A percentile compares a stretch with the other conserved stretches of the same genome.
Evolutionary conservation across 2,113 vertebrate genomes (phyloP).

Genomic region (Ornithorhynchus anatinus): DNA sequence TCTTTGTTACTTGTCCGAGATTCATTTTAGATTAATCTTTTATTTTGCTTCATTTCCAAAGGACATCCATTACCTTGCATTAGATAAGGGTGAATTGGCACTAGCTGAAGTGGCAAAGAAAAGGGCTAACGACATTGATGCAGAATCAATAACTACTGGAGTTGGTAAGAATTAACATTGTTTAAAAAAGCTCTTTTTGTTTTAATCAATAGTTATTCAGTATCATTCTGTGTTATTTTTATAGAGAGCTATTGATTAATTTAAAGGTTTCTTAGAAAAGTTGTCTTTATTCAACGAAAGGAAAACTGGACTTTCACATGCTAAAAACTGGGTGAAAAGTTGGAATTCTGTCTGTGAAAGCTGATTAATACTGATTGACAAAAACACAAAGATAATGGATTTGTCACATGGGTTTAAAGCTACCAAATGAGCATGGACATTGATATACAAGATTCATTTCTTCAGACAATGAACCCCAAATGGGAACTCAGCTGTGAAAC

Average conservation of each 20-base stretch:
- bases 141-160: slow-evolving; percentile 76
- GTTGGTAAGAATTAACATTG: slow-evolving; percentile 77
- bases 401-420: neutral
- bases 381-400: neutral
- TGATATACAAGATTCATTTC: slow-evolving; percentile 13
- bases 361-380: slow-evolving; percentile 4
- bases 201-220: slow-evolving; percentile 70
- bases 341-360: slow-evolving; percentile 24
- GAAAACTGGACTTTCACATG: slow-evolving; percentile 35
- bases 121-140: slow-evolving; percentile 91
- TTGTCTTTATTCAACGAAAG: slow-evolving; percentile 22
- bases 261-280: slow-evolving; percentile 49
- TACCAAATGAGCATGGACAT: too few species aligned
- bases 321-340: neutral
- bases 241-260: slow-evolving; percentile 47
- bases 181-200: slow-evolving; percentile 65
- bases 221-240: slow-evolving; percentile 61
- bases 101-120: slow-evolving; percentile 93
- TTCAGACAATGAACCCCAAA: neutral
- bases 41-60: slow-evolving; percentile 91
- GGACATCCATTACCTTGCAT: slow-evolving; percentile 97
- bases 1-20: slow-evolving; percentile 83
- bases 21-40: slow-evolving; percentile 90
- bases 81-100: slow-evolving; percentile 94
- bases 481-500: neutral